A percentile compares a stretch with the other conserved stretches of the same genome.
These are phyloP conservation scores for Brachionus asplanchnoidis DNA, from an alignment of 1,140 invertebrate genomes.

Conservation along the genomic window DNA sequence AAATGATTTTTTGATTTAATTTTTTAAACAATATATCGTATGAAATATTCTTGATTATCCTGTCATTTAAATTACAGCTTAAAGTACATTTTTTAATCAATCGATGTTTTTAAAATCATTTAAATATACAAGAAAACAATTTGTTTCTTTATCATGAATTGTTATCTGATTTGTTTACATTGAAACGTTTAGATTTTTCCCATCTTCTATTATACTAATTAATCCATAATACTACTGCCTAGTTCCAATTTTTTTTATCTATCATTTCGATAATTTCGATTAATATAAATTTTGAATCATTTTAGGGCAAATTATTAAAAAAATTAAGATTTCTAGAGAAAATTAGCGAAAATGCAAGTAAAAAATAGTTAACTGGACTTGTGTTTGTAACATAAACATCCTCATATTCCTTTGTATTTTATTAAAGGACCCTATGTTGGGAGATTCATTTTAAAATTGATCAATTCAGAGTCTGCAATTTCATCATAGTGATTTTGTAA, in stretches of 20 bases:
- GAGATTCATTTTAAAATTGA: background rate
- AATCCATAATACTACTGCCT: constrained; percentile 4
- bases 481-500: background rate
- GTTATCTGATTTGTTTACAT: background rate
- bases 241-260: background rate
- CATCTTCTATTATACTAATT: background rate
- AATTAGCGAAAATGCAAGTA: background rate
- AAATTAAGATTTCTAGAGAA: background rate
- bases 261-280: background rate
- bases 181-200: background rate
- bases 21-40: background rate
- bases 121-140: background rate
- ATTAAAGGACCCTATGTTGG: background rate
- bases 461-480: background rate
- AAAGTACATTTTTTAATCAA: background rate
- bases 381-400: background rate
- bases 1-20: background rate
- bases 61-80: background rate
- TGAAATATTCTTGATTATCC: background rate
- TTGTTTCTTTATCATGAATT: background rate
- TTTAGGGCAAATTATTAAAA: background rate
- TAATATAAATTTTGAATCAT: background rate
- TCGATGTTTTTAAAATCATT: background rate
- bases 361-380: background rate
- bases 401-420: background rate